These are phyloP conservation scores for Euleptes europaea DNA, from an alignment of 2,113 vertebrate genomes.

Conservation along the genomic window DNA sequence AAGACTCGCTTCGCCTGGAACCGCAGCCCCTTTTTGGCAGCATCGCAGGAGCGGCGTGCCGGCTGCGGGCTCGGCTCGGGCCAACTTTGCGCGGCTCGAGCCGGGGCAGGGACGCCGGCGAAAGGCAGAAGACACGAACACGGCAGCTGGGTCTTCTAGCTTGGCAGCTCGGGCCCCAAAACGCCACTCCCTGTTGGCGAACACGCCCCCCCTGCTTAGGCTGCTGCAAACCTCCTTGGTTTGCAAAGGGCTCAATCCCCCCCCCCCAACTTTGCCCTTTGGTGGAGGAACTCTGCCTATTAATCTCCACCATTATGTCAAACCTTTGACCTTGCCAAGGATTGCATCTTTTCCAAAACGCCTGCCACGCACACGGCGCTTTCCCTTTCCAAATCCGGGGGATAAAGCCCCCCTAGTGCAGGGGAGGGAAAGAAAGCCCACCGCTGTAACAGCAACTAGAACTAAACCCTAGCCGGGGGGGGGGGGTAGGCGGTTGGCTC, in stretches of 20 bases:
- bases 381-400: background rate
- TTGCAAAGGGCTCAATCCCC: background rate
- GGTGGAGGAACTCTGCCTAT: background rate
- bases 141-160: constrained; percentile 1
- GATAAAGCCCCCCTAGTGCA: no score
- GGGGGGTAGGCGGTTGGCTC: background rate
- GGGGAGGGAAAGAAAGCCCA: background rate
- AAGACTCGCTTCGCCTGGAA: background rate
- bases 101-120: background rate
- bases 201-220: background rate
- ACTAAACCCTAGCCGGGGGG: background rate
- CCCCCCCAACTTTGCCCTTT: background rate
- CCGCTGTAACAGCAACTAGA: background rate
- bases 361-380: background rate
- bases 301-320: background rate
- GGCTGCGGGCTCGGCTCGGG: background rate
- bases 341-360: background rate
- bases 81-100: background rate
- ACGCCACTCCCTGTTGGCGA: background rate
- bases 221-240: background rate
- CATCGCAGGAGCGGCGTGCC: rapidly evolving
- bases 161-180: background rate
- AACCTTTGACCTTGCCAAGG: background rate
- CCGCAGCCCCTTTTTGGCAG: no score
- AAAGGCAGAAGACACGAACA: background rate